These are phyloP conservation scores for Pteronotus mesoamericanus DNA, from an alignment of 2,797 vertebrate species.

Conservation along the genomic window DNA sequence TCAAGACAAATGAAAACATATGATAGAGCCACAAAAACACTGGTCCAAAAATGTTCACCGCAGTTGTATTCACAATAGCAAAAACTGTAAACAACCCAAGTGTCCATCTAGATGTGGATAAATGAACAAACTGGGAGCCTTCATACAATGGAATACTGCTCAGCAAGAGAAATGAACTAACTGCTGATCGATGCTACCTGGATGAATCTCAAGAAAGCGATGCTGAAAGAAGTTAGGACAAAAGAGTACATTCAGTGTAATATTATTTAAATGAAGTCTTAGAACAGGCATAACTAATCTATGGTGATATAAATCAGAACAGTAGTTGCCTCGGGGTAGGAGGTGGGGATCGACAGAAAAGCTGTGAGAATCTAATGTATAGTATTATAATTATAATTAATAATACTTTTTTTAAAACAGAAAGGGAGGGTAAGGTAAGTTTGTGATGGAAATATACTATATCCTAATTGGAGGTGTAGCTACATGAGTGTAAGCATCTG, in stretches of 20 bases:
- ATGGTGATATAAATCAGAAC: conserved; percentile 29
- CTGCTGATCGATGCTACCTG: too few species aligned
- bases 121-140: neutral
- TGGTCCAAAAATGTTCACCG: neutral
- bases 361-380: neutral
- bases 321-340: neutral
- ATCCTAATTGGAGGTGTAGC: neutral
- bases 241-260: neutral
- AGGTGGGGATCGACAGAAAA: neutral
- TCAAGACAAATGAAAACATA: conserved; percentile 34
- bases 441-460: neutral
- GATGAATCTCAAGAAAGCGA: neutral
- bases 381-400: neutral
- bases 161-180: neutral
- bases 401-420: neutral
- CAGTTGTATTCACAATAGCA: neutral
- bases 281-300: neutral
- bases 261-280: neutral
- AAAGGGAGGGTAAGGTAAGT: neutral
- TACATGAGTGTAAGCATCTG: accelerated
- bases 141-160: neutral
- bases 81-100: neutral
- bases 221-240: neutral
- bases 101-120: neutral
- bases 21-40: neutral